These are phyloP conservation scores for Miichthys miiuy DNA, from an alignment of 2,797 vertebrate genomes.

Conservation along the genomic window DNA sequence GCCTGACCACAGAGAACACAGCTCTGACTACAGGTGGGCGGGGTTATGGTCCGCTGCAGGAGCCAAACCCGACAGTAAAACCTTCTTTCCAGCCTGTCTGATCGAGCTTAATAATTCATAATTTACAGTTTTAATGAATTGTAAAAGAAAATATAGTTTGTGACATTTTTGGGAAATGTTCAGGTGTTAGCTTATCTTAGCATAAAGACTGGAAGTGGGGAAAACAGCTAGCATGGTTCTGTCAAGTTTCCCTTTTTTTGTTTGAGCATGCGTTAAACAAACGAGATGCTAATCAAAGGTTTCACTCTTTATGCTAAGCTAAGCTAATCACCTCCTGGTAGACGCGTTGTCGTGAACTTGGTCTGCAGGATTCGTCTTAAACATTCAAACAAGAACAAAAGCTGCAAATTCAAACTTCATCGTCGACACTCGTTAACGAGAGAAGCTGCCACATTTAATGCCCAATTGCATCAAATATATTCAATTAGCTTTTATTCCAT, in stretches of 20 bases:
- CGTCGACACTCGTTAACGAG: slow-evolving; percentile 37
- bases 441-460: slow-evolving; percentile 79
- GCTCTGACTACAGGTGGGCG: no score
- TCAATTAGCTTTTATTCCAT: slow-evolving; percentile 70
- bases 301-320: slow-evolving; percentile 5
- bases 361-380: slow-evolving; percentile 6
- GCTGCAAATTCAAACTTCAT: slow-evolving; percentile 1
- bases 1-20: no score
- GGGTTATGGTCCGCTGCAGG: no score
- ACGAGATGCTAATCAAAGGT: neutral
- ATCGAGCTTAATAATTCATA: no score
- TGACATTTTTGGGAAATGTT: neutral
- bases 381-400: slow-evolving; percentile 37
- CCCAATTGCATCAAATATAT: slow-evolving; percentile 59
- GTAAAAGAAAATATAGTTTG: neutral
- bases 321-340: neutral
- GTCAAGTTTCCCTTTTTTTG: neutral
- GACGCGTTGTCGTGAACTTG: neutral
- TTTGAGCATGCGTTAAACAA: neutral
- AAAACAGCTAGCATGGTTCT: no score
- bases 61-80: no score
- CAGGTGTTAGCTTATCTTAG: slow-evolving; percentile 5
- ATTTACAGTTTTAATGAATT: neutral
- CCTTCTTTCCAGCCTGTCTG: no score
- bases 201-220: neutral